Conservation (phyloP, 2,888 invertebrate species). For the Drosophila prostipennis region DNA sequence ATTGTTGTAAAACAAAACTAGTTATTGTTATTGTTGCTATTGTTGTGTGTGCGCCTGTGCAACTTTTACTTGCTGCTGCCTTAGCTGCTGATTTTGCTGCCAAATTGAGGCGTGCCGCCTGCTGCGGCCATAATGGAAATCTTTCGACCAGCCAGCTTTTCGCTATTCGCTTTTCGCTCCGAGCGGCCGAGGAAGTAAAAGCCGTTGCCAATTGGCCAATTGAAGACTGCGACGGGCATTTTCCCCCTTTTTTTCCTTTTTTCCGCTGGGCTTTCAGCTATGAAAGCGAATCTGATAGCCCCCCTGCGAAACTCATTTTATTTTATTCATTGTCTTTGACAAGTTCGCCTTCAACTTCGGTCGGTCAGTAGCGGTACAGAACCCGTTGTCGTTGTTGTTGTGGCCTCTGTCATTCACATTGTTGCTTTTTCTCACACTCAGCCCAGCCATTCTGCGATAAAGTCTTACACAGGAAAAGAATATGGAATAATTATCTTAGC, state of each 20-base stretch:
- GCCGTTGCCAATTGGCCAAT: slow-evolving; percentile 53
- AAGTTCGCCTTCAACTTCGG: slow-evolving; percentile 79
- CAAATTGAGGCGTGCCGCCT: slow-evolving; percentile 73
- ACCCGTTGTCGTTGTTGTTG: slow-evolving; percentile 65
- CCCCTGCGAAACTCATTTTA: background rate
- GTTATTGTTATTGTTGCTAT: slow-evolving; percentile 56
- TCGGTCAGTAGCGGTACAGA: slow-evolving; percentile 57
- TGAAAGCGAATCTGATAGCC: slow-evolving; percentile 52
- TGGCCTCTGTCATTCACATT: slow-evolving; percentile 13
- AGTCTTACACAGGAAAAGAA: slow-evolving; percentile 26
- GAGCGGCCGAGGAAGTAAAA: slow-evolving; percentile 67
- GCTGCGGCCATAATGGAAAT: slow-evolving; percentile 66
- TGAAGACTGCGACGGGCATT: slow-evolving; percentile 21
- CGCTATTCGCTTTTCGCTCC: slow-evolving; percentile 23
- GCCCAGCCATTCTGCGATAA: slow-evolving; percentile 9
- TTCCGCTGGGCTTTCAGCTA: slow-evolving; percentile 1
- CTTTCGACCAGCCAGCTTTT: slow-evolving; percentile 33
- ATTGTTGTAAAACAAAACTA: slow-evolving; percentile 66
- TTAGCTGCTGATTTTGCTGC: slow-evolving; percentile 35
- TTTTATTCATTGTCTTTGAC: slow-evolving; percentile 73
- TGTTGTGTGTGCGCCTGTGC: slow-evolving; percentile 52
- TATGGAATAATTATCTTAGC: background rate
- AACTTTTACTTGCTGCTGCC: slow-evolving; percentile 67
- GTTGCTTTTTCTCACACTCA: slow-evolving; percentile 42
- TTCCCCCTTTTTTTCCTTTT: slow-evolving; percentile 3